phyloP scores from a whole-genome alignment of 2,797 vertebrate species.

The Neoniphon sammara region DNA sequence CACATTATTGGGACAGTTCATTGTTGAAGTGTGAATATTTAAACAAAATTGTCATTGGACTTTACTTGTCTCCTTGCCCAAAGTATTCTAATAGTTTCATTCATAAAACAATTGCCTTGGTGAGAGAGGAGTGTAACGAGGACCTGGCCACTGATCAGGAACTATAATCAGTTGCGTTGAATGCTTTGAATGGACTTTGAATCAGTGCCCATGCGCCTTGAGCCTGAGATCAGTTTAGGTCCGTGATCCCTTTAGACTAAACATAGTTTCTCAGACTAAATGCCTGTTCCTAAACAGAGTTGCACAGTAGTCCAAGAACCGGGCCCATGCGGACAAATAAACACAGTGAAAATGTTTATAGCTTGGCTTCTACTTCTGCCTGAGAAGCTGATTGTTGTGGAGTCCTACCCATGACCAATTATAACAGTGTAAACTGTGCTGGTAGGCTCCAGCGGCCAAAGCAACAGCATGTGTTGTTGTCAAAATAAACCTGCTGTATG shows the following conservation, averaged over 20 bases:
- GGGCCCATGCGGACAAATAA: slow-evolving; percentile 64
- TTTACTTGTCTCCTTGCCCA: not conserved
- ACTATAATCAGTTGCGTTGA: slow-evolving; percentile 8
- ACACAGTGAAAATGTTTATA: slow-evolving; percentile 68
- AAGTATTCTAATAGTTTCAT: not conserved
- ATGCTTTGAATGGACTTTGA: slow-evolving; percentile 5
- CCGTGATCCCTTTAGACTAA: slow-evolving; percentile 67
- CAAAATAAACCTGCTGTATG: slow-evolving; percentile 68
- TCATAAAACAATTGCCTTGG: slow-evolving; percentile 5
- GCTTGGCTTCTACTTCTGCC: slow-evolving; percentile 47
- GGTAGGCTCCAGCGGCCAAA: slow-evolving; percentile 41
- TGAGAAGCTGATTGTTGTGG: slow-evolving; percentile 59
- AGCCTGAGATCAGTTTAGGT: slow-evolving; percentile 34
- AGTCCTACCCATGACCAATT: slow-evolving; percentile 68
- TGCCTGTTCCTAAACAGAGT: slow-evolving; percentile 36
- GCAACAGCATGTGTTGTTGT: slow-evolving; percentile 51
- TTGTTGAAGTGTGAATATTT: not conserved
- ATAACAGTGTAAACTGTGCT: slow-evolving; percentile 56
- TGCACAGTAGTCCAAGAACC: slow-evolving; percentile 36
- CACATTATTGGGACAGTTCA: not conserved
- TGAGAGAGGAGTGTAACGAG: not conserved
- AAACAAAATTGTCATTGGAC: not conserved
- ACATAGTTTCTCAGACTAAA: slow-evolving; percentile 62
- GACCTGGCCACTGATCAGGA: not conserved
- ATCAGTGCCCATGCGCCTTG: slow-evolving; percentile 14